A percentile compares a stretch with the other conserved stretches of the same genome.
Conservation (phyloP, 1,140 invertebrate genomes). For the Meloidogyne exigua region DNA sequence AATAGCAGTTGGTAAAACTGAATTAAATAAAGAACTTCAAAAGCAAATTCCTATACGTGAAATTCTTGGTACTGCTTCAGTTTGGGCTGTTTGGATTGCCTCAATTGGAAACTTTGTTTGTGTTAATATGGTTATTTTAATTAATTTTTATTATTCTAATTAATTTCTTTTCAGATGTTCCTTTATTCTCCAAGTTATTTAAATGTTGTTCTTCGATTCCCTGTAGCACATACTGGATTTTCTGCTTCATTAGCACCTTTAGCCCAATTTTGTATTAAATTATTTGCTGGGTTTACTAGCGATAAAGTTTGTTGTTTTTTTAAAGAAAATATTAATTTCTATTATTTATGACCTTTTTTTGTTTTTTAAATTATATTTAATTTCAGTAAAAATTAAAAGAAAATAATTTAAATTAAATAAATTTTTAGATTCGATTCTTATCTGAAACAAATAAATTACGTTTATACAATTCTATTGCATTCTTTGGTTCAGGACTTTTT, state of each 20-base stretch:
- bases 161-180: conserved; percentile 46
- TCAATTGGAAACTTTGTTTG: conserved; percentile 52
- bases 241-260: conserved; percentile 61
- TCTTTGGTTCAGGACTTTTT: conserved; percentile 50
- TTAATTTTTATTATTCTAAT: background rate
- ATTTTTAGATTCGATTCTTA: conserved; percentile 49
- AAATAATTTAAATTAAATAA: conserved; percentile 9
- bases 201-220: conserved; percentile 53
- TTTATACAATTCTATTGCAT: conserved; percentile 58
- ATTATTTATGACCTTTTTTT: too few relatives aligned
- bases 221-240: conserved; percentile 54
- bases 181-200: conserved; percentile 57
- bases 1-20: conserved; percentile 57
- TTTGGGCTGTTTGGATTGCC: conserved; percentile 62
- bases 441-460: conserved; percentile 60
- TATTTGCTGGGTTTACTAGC: conserved; percentile 49
- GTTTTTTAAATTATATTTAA: too few relatives aligned
- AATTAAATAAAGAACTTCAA: conserved; percentile 48
- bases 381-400: too few relatives aligned
- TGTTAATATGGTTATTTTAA: background rate
- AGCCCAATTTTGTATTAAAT: conserved; percentile 54
- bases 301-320: conserved; percentile 42
- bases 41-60: conserved; percentile 50
- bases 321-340: too few relatives aligned
- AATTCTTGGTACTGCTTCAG: conserved; percentile 52